These are phyloP conservation scores for Biston stratarius DNA, from an alignment of 2,888 invertebrate species.

Conservation along the genomic window DNA sequence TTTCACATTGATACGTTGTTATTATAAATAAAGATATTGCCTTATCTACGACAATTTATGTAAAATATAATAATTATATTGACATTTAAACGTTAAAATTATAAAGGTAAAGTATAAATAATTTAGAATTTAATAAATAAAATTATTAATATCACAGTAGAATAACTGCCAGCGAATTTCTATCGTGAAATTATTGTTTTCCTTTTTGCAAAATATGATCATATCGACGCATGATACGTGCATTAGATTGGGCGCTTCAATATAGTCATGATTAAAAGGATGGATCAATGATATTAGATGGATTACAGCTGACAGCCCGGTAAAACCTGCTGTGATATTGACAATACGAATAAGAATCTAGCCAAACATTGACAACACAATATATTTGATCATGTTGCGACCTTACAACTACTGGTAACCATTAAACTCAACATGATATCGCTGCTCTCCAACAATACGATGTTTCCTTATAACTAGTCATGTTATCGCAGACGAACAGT, in stretches of 20 bases:
- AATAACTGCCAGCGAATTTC: slow-evolving; percentile 77
- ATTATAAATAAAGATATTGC: slow-evolving; percentile 71
- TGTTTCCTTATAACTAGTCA: slow-evolving; percentile 27
- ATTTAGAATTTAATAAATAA: slow-evolving; percentile 81
- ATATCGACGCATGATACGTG: not conserved
- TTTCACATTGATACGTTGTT: slow-evolving; percentile 61
- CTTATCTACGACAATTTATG: slow-evolving; percentile 72
- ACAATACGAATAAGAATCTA: slow-evolving; percentile 62
- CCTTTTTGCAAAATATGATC: slow-evolving; percentile 1
- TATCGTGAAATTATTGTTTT: slow-evolving; percentile 32
- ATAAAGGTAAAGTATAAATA: slow-evolving; percentile 74
- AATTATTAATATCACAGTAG: slow-evolving; percentile 86
- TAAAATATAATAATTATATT: slow-evolving; percentile 72
- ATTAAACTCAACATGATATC: slow-evolving; percentile 63
- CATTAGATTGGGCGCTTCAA: not conserved
- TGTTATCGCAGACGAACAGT: slow-evolving; percentile 25
- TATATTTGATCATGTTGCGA: slow-evolving; percentile 63
- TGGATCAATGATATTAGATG: slow-evolving; percentile 12
- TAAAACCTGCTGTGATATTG: slow-evolving; percentile 84
- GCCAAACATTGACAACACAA: slow-evolving; percentile 67
- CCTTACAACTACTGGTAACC: slow-evolving; percentile 84
- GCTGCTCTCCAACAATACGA: slow-evolving; percentile 59
- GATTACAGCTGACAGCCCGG: slow-evolving; percentile 68
- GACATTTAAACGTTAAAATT: slow-evolving; percentile 40
- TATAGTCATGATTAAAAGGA: not conserved